These are phyloP conservation scores for Dicyrtoma fusca DNA, from an alignment of 2,888 invertebrate species.

Conservation along the genomic window DNA sequence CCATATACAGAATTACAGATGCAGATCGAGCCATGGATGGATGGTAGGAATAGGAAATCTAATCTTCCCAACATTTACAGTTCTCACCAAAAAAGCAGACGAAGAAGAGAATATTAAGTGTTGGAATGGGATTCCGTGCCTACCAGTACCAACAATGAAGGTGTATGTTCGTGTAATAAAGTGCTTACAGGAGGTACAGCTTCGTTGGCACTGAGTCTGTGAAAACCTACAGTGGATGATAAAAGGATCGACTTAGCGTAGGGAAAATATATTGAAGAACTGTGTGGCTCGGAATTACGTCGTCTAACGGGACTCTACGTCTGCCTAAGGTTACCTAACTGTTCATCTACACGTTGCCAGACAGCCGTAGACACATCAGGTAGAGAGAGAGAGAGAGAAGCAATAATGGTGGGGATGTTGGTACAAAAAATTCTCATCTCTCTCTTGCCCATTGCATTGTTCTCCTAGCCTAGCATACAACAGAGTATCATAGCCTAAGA, in stretches of 20 bases:
- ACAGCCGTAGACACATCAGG: conserved; percentile 7
- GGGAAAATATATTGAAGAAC: not conserved
- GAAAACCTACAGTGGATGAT: conserved; percentile 1
- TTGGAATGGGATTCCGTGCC: too few species aligned
- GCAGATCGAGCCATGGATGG: too few species aligned
- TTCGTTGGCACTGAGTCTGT: too few species aligned
- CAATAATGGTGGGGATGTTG: not conserved
- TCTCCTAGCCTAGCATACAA: not conserved
- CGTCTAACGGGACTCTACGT: conserved; percentile 36
- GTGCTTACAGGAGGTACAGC: not conserved
- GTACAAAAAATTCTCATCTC: not conserved
- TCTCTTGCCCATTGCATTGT: not conserved
- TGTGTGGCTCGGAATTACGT: conserved; percentile 11
- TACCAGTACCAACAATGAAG: too few species aligned
- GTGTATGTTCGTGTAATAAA: not conserved
- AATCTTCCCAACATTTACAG: too few species aligned
- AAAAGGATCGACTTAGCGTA: not conserved
- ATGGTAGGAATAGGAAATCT: too few species aligned
- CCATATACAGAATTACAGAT: too few species aligned
- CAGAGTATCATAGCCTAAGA: too few species aligned
- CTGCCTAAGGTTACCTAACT: conserved; percentile 39
- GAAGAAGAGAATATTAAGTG: too few species aligned
- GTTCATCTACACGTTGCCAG: conserved; percentile 37
- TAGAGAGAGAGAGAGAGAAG: not conserved
- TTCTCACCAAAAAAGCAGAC: too few species aligned